Evolutionary conservation across 2,797 vertebrate genomes (phyloP).

Genomic region (Phataginus tetradactyla): DNA sequence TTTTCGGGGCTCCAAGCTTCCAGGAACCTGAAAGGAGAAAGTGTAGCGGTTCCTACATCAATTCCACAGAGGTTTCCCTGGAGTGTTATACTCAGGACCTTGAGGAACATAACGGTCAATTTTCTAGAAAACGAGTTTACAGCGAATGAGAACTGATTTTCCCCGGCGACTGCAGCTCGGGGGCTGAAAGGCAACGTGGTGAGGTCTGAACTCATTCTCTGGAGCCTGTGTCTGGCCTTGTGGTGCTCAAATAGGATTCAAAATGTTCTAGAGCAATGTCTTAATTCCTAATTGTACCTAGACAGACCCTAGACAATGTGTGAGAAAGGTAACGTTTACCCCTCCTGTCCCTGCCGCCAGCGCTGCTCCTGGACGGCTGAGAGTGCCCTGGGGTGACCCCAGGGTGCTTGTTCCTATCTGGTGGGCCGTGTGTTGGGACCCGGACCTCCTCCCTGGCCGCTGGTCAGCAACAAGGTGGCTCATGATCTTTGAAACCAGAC

Average conservation of each 20-base stretch:
- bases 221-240: neutral
- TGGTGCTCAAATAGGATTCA: neutral
- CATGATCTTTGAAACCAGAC: neutral
- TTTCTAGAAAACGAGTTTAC: neutral
- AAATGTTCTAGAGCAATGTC: neutral
- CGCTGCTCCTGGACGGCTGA: no score
- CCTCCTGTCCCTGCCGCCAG: neutral
- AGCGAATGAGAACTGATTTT: neutral
- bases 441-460: no score
- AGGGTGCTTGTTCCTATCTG: neutral
- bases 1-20: neutral
- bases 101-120: neutral
- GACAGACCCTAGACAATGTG: neutral
- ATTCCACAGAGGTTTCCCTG: neutral
- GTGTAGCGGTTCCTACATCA: accelerated
- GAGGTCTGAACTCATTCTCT: neutral
- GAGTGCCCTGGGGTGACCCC: neutral
- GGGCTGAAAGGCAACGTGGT: accelerated
- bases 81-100: neutral
- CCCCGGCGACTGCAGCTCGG: accelerated
- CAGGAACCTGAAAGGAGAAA: neutral
- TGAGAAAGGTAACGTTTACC: neutral
- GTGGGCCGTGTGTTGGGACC: neutral
- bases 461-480: neutral
- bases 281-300: neutral